Percentiles rank a stretch among this genome's conserved stretches.
These are phyloP conservation scores for Hippoglossus hippoglossus DNA, from an alignment of 2,797 vertebrate species.

Conservation along the genomic window DNA sequence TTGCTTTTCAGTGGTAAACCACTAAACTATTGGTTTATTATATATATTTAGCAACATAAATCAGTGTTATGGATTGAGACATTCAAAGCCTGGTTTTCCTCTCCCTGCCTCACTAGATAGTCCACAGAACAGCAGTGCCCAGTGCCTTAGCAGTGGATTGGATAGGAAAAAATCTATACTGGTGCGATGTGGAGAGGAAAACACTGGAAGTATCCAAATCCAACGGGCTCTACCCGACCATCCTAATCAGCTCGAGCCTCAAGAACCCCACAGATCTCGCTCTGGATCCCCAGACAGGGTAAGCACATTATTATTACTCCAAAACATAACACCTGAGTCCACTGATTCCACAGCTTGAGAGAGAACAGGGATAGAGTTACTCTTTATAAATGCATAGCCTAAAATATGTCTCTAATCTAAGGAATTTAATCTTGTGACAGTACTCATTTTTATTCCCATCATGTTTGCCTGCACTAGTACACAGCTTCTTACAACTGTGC, in stretches of 20 bases:
- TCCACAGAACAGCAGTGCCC: constrained; percentile 95
- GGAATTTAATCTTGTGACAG: neutral
- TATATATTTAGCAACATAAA: neutral
- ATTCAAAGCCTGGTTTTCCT: neutral
- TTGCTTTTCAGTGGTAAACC: neutral
- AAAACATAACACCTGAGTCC: neutral
- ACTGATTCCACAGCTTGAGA: constrained; percentile 20
- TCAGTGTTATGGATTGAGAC: too few species aligned
- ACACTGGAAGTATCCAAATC: constrained; percentile 97
- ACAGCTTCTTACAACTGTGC: constrained; percentile 26
- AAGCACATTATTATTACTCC: constrained; percentile 45
- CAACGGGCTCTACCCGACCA: constrained; percentile 94
- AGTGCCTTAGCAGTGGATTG: constrained; percentile 96
- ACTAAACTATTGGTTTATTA: neutral
- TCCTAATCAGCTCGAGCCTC: constrained; percentile 91
- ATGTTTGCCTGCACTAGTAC: neutral
- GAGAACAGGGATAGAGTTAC: neutral
- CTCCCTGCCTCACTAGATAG: constrained; percentile 82
- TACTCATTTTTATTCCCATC: constrained; percentile 13
- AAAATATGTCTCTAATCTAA: neutral
- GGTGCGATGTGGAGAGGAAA: constrained; percentile 95
- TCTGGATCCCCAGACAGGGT: constrained; percentile 94
- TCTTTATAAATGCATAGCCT: constrained; percentile 1
- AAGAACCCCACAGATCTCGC: constrained; percentile 92
- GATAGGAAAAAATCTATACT: constrained; percentile 99